Evolutionary conservation across 2,888 invertebrate species (phyloP), one percentile per base, ranked within the genome.

Genomic region (Chirona hameri): DNA sequence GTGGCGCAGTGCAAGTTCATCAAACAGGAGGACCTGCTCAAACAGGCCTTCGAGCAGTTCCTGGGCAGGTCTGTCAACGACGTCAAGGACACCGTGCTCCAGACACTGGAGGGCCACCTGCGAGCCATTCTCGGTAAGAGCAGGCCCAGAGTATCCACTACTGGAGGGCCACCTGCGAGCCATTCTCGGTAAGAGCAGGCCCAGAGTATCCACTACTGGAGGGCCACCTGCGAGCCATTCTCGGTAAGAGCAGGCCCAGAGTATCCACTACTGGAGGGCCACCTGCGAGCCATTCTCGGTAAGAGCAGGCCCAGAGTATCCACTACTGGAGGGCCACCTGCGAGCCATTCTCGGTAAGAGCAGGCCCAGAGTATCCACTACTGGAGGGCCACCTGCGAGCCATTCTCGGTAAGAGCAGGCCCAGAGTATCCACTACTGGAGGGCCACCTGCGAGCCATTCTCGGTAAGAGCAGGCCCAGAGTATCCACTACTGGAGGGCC

Each of bases 1-100:
- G 97, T 98, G 46, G 98, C 98, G 7, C 98, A 98, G 88, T 96
- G 96, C 89, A 97, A 97, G 90, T 95, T 98, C 87, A 99, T 98
- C 96, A 96, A 97, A 89, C 96, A 97, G 85, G 95, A 96, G 88
- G 97, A 97, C 88, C 92, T 98, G 83, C 91, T 99, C 86, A 94
- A 94, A 86, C 97, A 96, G 65, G 98, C 98, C 85, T 96, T 96
- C 88, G 98, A 98, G 90, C 98, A 98, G 90, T 99, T 97, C 90
- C 92, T 97, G 86, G 98, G 97, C 82, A 98, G 97, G 89, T 90
- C 90, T 85, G 94, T 95, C 82, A 92, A 93, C 87, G 97, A 98
- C 88, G 94, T 99, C 88, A 95, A 96, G 89, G 92, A 93, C 88
- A 98, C 98, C 82, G 92, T 99, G 85, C 90, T 98, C 86, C 98